These are phyloP conservation scores for Chrysogorgia sp. DNA, from an alignment of 92 coral and sea anemone species.

Conservation along the genomic window DNA sequence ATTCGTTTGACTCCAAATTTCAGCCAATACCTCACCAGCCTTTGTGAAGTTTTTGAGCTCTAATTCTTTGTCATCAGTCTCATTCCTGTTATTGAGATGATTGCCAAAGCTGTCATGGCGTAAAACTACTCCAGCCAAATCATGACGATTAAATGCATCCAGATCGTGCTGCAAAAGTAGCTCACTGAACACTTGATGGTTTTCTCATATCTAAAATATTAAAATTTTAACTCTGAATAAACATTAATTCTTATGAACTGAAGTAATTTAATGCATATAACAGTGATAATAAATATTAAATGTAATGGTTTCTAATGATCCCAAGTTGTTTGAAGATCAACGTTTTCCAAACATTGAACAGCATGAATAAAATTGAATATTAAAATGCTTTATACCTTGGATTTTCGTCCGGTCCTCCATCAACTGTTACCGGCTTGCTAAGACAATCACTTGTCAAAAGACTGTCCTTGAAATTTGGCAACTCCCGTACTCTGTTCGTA, in stretches of 20 bases:
- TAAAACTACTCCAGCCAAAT: slow-evolving; percentile 31
- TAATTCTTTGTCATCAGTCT: slow-evolving; percentile 47
- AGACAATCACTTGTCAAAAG: neutral
- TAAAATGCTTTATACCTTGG: neutral
- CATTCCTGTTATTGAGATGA: slow-evolving; percentile 17
- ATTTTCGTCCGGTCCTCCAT: slow-evolving; percentile 25
- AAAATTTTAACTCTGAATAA: no score
- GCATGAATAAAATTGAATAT: neutral
- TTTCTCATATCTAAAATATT: no score
- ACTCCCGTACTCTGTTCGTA: neutral
- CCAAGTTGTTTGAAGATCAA: no score
- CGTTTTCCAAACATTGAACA: neutral
- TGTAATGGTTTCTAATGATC: no score
- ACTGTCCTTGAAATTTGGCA: neutral
- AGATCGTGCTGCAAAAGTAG: neutral
- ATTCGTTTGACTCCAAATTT: no score
- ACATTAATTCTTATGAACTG: no score
- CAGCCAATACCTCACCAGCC: slow-evolving; percentile 18
- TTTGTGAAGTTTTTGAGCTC: slow-evolving; percentile 44
- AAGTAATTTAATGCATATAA: no score
- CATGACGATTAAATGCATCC: slow-evolving; percentile 16
- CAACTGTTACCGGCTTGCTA: slow-evolving; percentile 11
- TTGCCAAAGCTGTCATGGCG: slow-evolving; percentile 8
- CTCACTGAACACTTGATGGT: slow-evolving; percentile 7
- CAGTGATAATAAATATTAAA: no score